Evolutionary conservation across 2,113 vertebrate genomes (phyloP).

Genomic region (Natator depressus): DNA sequence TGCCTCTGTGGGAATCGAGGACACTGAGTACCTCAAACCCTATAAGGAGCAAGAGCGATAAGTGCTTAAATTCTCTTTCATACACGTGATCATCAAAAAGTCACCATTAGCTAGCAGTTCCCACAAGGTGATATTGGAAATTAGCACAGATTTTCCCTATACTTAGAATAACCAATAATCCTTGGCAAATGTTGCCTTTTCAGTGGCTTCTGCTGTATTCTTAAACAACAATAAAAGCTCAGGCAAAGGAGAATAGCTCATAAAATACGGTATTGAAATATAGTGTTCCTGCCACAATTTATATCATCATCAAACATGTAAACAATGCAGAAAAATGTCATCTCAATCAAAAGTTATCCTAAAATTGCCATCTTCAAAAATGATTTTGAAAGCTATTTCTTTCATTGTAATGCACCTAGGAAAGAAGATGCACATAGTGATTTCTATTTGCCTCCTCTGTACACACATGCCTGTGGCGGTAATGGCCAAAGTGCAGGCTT

Average conservation of each 20-base stretch:
- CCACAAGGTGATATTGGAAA: not conserved
- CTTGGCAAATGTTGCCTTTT: not conserved
- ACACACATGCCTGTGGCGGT: not conserved
- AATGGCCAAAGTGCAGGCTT: not conserved
- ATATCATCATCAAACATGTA: not conserved
- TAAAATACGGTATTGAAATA: not conserved
- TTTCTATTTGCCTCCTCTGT: not conserved
- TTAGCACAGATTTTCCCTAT: constrained; percentile 11
- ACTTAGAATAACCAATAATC: not conserved
- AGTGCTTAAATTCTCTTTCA: not conserved
- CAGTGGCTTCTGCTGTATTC: not conserved
- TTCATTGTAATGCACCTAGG: not conserved
- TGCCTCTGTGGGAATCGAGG: not conserved
- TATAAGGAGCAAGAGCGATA: not conserved
- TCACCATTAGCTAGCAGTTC: constrained; percentile 28
- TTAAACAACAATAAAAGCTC: not conserved
- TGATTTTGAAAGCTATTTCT: constrained; percentile 45
- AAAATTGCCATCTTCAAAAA: constrained; percentile 29
- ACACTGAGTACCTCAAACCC: not conserved
- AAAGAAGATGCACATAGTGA: not conserved
- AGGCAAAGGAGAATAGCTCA: not conserved
- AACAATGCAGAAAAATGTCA: constrained; percentile 40
- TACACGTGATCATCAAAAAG: not conserved
- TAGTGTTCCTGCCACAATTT: not conserved
- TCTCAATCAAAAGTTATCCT: constrained; percentile 38